Percentiles rank a stretch among this genome's conserved stretches.
Evolutionary conservation across 2,888 invertebrate species (phyloP).

Genomic region (Eremobia ochroleuca): DNA sequence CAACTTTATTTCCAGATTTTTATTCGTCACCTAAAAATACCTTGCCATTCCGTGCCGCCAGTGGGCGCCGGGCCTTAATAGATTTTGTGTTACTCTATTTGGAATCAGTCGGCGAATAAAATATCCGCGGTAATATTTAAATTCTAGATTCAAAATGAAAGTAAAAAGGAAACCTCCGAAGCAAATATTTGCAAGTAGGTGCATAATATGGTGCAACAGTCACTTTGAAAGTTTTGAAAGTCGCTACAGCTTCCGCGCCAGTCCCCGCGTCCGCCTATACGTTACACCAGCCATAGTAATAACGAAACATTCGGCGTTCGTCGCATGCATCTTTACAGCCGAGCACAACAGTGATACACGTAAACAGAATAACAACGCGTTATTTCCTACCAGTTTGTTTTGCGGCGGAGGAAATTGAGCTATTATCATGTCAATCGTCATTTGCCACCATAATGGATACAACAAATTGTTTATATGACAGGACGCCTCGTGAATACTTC

Average conservation of each 20-base stretch:
- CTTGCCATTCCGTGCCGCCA: no score
- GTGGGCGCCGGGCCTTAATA: no score
- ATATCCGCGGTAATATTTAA: no score
- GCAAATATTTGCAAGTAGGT: background rate
- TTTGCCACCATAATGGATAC: conserved; percentile 57
- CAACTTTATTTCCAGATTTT: no score
- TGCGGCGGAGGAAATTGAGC: conserved; percentile 69
- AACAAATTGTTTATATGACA: conserved; percentile 66
- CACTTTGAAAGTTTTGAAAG: background rate
- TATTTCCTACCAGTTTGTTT: conserved; percentile 68
- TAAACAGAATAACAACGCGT: conserved; percentile 74
- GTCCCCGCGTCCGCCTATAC: conserved; percentile 31
- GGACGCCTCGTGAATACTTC: conserved; percentile 35
- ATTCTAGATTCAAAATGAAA: no score
- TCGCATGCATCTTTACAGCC: conserved; percentile 65
- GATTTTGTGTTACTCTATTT: no score
- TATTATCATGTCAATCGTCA: conserved; percentile 69
- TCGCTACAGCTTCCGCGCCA: conserved; percentile 15
- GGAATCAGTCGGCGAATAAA: no score
- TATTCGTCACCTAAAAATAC: no score
- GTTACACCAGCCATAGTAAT: conserved; percentile 43
- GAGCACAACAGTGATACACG: conserved; percentile 71
- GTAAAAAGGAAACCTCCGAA: background rate
- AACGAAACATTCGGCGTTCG: conserved; percentile 65
- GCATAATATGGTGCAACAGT: background rate